Percentiles rank a stretch among this genome's conserved stretches.
Evolutionary conservation across 2,888 invertebrate species (phyloP).

Genomic region (Volucella inanis): DNA sequence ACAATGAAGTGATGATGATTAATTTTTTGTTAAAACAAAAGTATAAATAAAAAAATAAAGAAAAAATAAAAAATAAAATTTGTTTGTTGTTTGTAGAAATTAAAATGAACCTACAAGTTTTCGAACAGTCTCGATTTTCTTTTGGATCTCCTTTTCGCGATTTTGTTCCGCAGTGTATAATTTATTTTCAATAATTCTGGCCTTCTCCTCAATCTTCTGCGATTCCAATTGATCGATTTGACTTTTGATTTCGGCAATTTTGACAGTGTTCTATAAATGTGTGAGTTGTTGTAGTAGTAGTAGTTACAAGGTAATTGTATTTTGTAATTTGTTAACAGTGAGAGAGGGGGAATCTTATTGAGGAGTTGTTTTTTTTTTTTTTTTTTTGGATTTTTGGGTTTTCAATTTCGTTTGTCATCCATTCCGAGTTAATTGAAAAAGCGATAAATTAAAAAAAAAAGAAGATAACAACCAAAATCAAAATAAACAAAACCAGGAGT

Average conservation of each 20-base stretch:
- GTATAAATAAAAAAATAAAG: constrained; percentile 34
- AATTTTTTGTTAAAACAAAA: constrained; percentile 24
- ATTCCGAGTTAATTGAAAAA: constrained; percentile 41
- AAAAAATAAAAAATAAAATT: constrained; percentile 40
- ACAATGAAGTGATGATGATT: constrained; percentile 38
- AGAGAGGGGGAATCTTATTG: constrained; percentile 18
- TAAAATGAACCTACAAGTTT: constrained; percentile 88
- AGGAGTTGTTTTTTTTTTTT: constrained; percentile 19
- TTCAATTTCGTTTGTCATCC: constrained; percentile 71
- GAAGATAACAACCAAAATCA: background rate
- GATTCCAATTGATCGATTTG: constrained; percentile 85
- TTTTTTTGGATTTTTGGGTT: constrained; percentile 38
- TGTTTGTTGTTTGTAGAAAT: constrained; percentile 30
- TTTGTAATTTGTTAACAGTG: constrained; percentile 48
- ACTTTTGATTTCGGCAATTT: constrained; percentile 88
- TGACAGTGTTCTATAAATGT: constrained; percentile 85
- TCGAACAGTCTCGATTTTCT: constrained; percentile 92
- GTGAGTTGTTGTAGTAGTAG: constrained; percentile 60
- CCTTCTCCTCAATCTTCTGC: constrained; percentile 87
- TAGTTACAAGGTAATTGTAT: constrained; percentile 14
- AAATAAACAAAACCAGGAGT: background rate
- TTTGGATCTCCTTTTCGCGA: constrained; percentile 92
- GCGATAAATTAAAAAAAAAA: background rate
- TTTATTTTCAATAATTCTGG: constrained; percentile 88
- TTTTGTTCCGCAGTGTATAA: constrained; percentile 92